Evolutionary conservation across 2,888 invertebrate species (phyloP), one percentile per base, ranked within the genome.

Genomic region (Plebejus argus): DNA sequence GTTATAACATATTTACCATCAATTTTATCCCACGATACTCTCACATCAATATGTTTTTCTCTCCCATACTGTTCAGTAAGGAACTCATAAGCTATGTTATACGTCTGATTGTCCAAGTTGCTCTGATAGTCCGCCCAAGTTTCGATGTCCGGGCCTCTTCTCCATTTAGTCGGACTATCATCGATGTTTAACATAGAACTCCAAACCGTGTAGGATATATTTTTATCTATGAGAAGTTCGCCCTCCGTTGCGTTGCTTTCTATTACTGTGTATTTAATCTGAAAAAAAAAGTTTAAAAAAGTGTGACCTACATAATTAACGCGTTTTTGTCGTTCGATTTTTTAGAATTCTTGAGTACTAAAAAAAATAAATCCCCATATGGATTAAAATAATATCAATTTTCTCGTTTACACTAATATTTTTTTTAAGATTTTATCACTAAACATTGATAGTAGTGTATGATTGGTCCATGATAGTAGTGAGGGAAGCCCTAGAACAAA

Each of bases 1-100:
- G 15, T 76, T 28, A 20, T 39, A 5, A 15, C 58, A 76, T 71
- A 86, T 28, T 86, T 79, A 91, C 92, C 86, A 78, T 86, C 86
- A 78, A 79, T 84, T 8, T 80, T 79, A 53, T 85, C 83, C 86
- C 86, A 87, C 28, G 80, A 79, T 39, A 87, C 81, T 23, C 75
- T 58, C 2, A 82, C 85, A 35, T 79, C 77, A 33, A 85, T 81
- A n/a, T 76, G 39, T 35, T 74, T 77, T 6, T 78, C 74, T 12
- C 77, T 77, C 1, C 77, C 78, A 53, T 81, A 81, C 35, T 72
- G 75, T 15, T 81, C 72, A 12, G 79, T 76, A 5, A 80, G 58
- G 76, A 84, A 83, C 35, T 78, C 58, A 10, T 70, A 78, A 20
- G 79, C 77, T 8, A 83, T 79, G 8, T 79, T 76, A 61, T 84